Percentiles rank a stretch among this genome's conserved stretches.
phyloP scores from a whole-genome alignment of 2,797 vertebrate species.

The Salmo trutta region DNA sequence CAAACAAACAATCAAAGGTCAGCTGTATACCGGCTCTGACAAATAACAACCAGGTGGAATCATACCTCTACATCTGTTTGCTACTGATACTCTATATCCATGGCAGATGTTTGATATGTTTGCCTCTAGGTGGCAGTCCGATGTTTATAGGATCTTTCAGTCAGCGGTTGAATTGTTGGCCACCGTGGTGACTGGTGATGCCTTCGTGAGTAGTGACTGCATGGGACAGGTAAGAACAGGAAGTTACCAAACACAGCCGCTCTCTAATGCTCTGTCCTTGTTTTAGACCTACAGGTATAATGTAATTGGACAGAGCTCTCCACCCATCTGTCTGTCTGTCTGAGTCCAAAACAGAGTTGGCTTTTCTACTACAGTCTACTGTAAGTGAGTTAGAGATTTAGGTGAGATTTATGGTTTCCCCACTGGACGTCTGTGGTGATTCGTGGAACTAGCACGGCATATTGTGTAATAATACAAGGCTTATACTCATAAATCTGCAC shows the following conservation, averaged over 20 bases:
- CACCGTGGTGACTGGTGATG: not conserved
- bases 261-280: not conserved
- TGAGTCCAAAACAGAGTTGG: not conserved
- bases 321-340: not conserved
- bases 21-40: not conserved
- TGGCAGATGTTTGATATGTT: not conserved
- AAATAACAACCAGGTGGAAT: not conserved
- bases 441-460: not conserved
- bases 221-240: not conserved
- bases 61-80: too few species aligned
- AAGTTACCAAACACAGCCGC: not conserved
- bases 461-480: not conserved
- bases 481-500: not conserved
- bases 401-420: not conserved
- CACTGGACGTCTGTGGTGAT: not conserved
- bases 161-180: not conserved
- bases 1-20: not conserved
- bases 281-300: not conserved
- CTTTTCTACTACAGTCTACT: not conserved
- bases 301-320: not conserved
- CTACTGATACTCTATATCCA: too few species aligned
- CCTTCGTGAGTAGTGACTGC: too few species aligned
- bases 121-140: conserved; percentile 51
- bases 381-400: not conserved
- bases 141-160: conserved; percentile 7